Conservation (phyloP, 2,113 vertebrate species). For the Tragulus kanchil region DNA sequence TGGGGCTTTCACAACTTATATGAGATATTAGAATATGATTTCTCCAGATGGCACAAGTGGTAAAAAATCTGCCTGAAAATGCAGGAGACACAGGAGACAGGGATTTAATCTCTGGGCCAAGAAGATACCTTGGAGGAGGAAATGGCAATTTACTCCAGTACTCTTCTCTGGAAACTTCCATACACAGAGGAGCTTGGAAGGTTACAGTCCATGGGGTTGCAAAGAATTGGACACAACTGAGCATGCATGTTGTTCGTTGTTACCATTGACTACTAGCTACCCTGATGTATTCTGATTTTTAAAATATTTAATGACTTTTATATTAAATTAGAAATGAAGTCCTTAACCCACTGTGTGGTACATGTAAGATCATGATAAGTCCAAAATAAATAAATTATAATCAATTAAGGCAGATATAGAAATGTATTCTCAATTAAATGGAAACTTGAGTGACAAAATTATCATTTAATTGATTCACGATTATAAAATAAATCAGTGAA, state of each 20-base stretch:
- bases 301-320: neutral
- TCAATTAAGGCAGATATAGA: slow-evolving; percentile 12
- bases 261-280: neutral
- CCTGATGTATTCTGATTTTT: neutral
- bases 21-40: neutral
- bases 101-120: neutral
- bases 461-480: neutral
- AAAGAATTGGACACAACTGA: neutral
- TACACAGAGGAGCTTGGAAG: too few relatives aligned
- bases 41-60: neutral
- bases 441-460: neutral
- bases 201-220: too few relatives aligned
- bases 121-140: neutral
- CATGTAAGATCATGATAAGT: neutral
- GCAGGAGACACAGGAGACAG: neutral
- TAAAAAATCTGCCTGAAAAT: neutral
- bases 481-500: neutral
- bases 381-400: slow-evolving; percentile 14
- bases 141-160: neutral
- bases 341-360: neutral
- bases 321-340: neutral
- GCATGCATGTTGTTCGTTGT: neutral
- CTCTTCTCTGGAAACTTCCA: too few relatives aligned
- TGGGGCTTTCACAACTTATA: neutral
- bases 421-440: slow-evolving; percentile 13